Conservation (phyloP, 2,888 invertebrate genomes). For the Rhingia campestris region DNA sequence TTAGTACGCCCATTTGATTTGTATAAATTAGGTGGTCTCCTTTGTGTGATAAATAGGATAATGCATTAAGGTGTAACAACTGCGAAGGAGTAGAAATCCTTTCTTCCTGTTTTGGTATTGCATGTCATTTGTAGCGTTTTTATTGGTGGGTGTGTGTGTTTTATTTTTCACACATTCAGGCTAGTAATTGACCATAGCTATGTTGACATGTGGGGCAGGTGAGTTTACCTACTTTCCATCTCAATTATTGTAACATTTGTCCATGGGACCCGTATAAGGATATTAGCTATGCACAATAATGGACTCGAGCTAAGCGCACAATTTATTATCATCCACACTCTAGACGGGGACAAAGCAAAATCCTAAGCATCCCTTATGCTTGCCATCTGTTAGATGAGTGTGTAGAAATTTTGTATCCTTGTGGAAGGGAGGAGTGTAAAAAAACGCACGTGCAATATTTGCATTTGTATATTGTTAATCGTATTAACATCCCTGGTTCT, state of each 20-base stretch:
- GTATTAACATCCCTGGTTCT: constrained; percentile 62
- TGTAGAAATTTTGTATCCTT: constrained; percentile 27
- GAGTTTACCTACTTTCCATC: constrained; percentile 43
- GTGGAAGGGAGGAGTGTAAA: constrained; percentile 13
- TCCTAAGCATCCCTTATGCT: constrained; percentile 32
- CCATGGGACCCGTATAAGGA: constrained; percentile 1
- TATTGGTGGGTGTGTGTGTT: background rate
- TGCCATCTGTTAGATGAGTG: constrained; percentile 65
- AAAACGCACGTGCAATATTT: constrained; percentile 73
- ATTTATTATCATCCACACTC: constrained; percentile 53
- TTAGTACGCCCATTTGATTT: constrained; percentile 73
- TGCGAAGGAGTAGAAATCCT: constrained; percentile 54
- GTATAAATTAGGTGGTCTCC: constrained; percentile 44
- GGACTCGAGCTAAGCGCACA: constrained; percentile 41
- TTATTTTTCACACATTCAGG: constrained; percentile 52
- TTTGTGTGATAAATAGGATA: constrained; percentile 42
- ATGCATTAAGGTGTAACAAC: constrained; percentile 21
- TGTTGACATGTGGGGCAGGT: constrained; percentile 50
- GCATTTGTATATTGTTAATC: constrained; percentile 65
- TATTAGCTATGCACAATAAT: constrained; percentile 24
- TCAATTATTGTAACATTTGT: constrained; percentile 70
- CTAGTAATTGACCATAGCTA: constrained; percentile 57
- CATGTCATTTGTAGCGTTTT: constrained; percentile 35
- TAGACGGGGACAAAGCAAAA: constrained; percentile 27
- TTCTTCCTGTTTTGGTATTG: constrained; percentile 47